phyloP scores from a whole-genome alignment of 2,888 invertebrate genomes.

The Periphyllus acericola region DNA sequence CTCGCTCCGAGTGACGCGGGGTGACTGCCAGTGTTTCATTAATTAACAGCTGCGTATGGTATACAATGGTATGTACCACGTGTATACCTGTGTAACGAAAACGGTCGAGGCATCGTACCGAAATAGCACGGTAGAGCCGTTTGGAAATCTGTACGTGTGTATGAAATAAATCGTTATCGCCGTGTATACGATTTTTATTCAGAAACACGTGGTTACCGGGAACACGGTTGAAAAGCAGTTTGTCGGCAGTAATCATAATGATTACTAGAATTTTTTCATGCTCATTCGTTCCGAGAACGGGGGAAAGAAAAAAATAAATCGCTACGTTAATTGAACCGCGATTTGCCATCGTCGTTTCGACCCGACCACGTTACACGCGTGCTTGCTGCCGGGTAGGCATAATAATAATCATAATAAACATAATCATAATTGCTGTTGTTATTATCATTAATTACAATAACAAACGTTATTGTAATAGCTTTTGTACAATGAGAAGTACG shows the following conservation, averaged over 20 bases:
- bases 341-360: slow-evolving; percentile 5
- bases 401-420: neutral
- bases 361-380: slow-evolving; percentile 4
- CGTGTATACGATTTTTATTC: slow-evolving; percentile 34
- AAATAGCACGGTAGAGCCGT: neutral
- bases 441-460: neutral
- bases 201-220: slow-evolving; percentile 35
- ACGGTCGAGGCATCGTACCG: neutral
- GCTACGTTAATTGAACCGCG: neutral
- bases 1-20: too few relatives aligned
- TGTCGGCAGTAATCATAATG: slow-evolving; percentile 23
- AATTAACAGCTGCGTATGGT: neutral
- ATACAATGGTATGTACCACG: too few relatives aligned
- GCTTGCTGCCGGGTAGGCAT: neutral
- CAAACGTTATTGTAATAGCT: neutral
- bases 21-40: too few relatives aligned
- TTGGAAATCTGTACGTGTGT: slow-evolving; percentile 13
- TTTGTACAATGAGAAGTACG: neutral
- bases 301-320: neutral
- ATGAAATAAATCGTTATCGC: slow-evolving; percentile 22
- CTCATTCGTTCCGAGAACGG: slow-evolving; percentile 18
- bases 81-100: neutral
- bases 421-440: neutral
- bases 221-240: slow-evolving; percentile 12
- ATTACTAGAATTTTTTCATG: slow-evolving; percentile 17